Percentiles rank a stretch among this genome's conserved stretches.
Evolutionary conservation across 2,888 invertebrate species (phyloP).

Genomic region (Brachyopa scutellaris): DNA sequence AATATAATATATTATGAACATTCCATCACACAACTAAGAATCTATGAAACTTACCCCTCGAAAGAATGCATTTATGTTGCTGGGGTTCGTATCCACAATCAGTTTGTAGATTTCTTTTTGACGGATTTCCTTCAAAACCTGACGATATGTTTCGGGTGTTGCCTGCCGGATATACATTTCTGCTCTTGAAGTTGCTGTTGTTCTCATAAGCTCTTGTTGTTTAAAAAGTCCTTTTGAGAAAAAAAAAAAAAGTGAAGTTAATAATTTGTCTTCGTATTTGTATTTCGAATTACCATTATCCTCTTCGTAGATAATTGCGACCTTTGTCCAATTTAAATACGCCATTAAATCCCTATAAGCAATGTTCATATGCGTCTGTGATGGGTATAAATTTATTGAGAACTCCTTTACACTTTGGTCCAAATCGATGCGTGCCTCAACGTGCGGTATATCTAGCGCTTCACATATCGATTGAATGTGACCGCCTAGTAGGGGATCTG

Average conservation of each 20-base stretch:
- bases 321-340: constrained; percentile 95
- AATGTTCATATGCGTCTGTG: constrained; percentile 90
- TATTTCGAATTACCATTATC: constrained; percentile 88
- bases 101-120: constrained; percentile 93
- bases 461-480: constrained; percentile 95
- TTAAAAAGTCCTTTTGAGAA: constrained; percentile 87
- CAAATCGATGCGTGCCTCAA: constrained; percentile 89
- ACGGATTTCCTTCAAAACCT: constrained; percentile 86
- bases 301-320: constrained; percentile 96
- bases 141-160: constrained; percentile 86
- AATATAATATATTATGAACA: too few relatives aligned
- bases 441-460: constrained; percentile 94
- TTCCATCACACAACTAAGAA: too few relatives aligned
- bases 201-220: constrained; percentile 91
- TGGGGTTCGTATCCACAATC: constrained; percentile 93
- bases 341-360: constrained; percentile 93
- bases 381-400: constrained; percentile 94
- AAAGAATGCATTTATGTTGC: constrained; percentile 90
- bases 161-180: constrained; percentile 92
- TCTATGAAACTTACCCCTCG: constrained; percentile 92
- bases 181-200: constrained; percentile 86
- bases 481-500: constrained; percentile 90
- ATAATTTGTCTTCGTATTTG: not conserved
- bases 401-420: constrained; percentile 84
- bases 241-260: constrained; percentile 74